Evolutionary conservation across 2,888 invertebrate genomes (phyloP).

Genomic region (Alcis repandata): DNA sequence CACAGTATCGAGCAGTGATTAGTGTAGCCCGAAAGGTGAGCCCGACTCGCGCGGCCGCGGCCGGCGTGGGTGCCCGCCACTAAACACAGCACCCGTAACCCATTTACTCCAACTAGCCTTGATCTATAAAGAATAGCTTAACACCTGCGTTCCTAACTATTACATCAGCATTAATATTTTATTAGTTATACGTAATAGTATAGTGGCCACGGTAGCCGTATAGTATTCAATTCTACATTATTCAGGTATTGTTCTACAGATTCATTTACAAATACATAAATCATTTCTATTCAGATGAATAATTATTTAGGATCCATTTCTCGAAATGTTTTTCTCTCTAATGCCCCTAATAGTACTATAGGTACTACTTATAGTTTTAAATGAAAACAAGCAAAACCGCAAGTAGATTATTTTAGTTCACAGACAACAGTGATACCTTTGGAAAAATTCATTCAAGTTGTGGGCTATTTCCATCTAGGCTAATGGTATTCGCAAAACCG

Average conservation of each 20-base stretch:
- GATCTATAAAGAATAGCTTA: slow-evolving; percentile 49
- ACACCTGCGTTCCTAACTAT: slow-evolving; percentile 37
- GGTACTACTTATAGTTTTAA: neutral
- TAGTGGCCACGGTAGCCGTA: no score
- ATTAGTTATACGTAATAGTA: no score
- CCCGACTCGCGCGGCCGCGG: slow-evolving; percentile 3
- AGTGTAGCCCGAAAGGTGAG: slow-evolving; percentile 26
- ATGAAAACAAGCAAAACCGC: neutral
- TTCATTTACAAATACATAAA: neutral
- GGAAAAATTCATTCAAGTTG: slow-evolving; percentile 20
- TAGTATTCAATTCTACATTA: no score
- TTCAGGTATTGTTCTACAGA: neutral
- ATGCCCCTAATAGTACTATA: neutral
- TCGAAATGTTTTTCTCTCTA: neutral
- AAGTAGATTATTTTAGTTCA: neutral
- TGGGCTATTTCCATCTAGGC: slow-evolving; percentile 27
- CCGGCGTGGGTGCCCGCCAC: slow-evolving; percentile 42
- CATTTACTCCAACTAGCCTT: slow-evolving; percentile 51
- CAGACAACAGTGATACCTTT: slow-evolving; percentile 2
- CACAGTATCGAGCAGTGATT: slow-evolving; percentile 23
- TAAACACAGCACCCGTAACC: slow-evolving; percentile 48
- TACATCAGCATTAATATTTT: slow-evolving; percentile 10
- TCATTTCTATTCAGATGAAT: neutral
- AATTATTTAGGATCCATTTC: neutral
- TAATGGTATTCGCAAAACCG: slow-evolving; percentile 33